Percentiles rank a stretch among this genome's conserved stretches.
These are phyloP conservation scores for Eulemur mongoz DNA, from an alignment of 2,797 vertebrate species.

Conservation along the genomic window DNA sequence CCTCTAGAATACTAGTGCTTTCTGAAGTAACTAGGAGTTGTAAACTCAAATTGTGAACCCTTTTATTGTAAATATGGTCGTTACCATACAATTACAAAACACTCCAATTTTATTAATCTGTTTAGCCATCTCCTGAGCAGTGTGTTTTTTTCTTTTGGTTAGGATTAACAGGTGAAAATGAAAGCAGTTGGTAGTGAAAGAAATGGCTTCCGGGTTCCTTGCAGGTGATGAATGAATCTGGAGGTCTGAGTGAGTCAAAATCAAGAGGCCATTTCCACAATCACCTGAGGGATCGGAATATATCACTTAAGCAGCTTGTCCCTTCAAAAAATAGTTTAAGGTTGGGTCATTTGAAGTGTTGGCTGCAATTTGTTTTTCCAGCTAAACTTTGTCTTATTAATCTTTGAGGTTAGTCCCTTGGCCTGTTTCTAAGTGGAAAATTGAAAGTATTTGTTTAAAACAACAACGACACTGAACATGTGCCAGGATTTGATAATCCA, in stretches of 20 bases:
- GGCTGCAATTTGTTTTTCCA: constrained; percentile 38
- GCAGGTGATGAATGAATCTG: background rate
- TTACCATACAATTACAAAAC: constrained; percentile 9
- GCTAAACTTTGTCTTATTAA: constrained; percentile 46
- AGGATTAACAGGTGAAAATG: background rate
- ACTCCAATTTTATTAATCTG: constrained; percentile 32
- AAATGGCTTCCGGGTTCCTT: background rate
- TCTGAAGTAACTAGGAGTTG: background rate
- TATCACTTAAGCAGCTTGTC: background rate
- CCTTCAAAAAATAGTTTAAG: background rate
- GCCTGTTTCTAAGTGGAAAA: constrained; percentile 21
- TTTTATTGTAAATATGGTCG: constrained; percentile 5
- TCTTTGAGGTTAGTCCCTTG: constrained; percentile 32
- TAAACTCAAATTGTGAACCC: constrained; percentile 29
- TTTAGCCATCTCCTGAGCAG: background rate
- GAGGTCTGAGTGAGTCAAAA: background rate
- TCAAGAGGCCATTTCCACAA: background rate
- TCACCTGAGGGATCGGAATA: background rate
- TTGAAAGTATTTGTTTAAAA: constrained; percentile 50
- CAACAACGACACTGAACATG: background rate
- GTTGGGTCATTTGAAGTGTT: background rate
- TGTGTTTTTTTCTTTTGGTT: background rate
- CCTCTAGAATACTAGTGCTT: constrained; percentile 2
- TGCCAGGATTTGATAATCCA: constrained; percentile 53
- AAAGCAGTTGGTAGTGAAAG: background rate